phyloP scores from a whole-genome alignment of 2,113 vertebrate species.

The Tachuris rubrigastra region DNA sequence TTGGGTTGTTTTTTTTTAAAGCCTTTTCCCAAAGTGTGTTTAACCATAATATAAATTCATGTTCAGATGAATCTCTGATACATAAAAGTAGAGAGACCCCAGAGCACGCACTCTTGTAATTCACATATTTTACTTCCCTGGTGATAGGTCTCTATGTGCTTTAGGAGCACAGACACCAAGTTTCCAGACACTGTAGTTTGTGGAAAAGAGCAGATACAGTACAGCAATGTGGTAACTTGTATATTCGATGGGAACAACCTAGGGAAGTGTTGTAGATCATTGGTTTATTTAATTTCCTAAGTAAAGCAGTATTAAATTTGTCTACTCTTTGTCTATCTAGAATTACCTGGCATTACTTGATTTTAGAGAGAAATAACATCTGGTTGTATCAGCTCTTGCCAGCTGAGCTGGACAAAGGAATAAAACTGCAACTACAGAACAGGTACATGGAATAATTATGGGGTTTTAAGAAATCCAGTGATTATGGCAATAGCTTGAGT shows the following conservation, averaged over 20 bases:
- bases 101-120: not conserved
- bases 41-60: not conserved
- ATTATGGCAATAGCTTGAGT: not conserved
- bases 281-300: not conserved
- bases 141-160: not conserved
- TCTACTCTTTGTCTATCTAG: not conserved
- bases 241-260: not conserved
- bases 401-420: not conserved
- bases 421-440: not conserved
- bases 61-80: not conserved
- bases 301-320: not conserved
- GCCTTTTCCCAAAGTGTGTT: not conserved
- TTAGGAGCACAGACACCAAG: not conserved
- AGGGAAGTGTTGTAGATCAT: not conserved
- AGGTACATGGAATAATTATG: not conserved
- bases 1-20: not conserved
- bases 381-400: not conserved
- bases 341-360: not conserved
- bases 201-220: not conserved
- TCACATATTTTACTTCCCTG: not conserved
- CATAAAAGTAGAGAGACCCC: not conserved
- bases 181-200: not conserved
- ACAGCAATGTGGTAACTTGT: not conserved
- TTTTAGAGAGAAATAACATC: not conserved
- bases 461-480: not conserved